Base-by-base conservation (phyloP, 1,140 invertebrate species). In the Magallana ariakensis region DNA sequence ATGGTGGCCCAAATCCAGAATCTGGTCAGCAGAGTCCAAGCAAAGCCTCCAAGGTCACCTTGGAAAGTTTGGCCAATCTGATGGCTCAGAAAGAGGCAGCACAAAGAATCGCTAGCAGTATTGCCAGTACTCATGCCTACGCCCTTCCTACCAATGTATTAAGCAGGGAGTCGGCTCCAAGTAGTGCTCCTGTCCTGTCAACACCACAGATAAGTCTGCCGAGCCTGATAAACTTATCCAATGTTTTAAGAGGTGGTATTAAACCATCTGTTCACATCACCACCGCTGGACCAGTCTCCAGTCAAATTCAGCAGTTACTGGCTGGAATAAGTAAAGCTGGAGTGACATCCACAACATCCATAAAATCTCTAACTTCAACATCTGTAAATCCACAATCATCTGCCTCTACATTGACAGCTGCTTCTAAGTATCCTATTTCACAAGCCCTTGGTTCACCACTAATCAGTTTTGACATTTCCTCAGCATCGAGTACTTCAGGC, bases 241-340 rank as follows among this genome's bases (percentile, higher is more conserved):
- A 87, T 89, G 87, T 86, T 83, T 16, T 90, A 46, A 22, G 88
- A 84, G 80, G 83, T 84, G 85, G 90, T 54, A 57, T 70, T 26
- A 83, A 87, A 13, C 90, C 91, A 1, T 54, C 89, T 16, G 88
- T 92, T 11, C 91, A 91, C 55, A 87, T 91, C 10, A 92, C 93
- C 1, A 84, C 92, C 11, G 88, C 88, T n/a, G 84, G 90, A 8
- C 87, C 91, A 15, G 80, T 86, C 15, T 85, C 91, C 8, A 89
- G 89, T 54, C 92, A 93, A 80, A 93, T 93, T 22, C 92, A 93
- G 56, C 92, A 93, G 83, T 88, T 93, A 10, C 62, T 93, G 0
- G 89, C 90, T 3, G 80, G 83, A 19, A 85, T 91, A 3, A 87
- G 87, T 54, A 86, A 83, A 60, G 58, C 90, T 81, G 33, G 81